Conservation (phyloP, 2,797 vertebrate species). For the Fratercula arctica region DNA sequence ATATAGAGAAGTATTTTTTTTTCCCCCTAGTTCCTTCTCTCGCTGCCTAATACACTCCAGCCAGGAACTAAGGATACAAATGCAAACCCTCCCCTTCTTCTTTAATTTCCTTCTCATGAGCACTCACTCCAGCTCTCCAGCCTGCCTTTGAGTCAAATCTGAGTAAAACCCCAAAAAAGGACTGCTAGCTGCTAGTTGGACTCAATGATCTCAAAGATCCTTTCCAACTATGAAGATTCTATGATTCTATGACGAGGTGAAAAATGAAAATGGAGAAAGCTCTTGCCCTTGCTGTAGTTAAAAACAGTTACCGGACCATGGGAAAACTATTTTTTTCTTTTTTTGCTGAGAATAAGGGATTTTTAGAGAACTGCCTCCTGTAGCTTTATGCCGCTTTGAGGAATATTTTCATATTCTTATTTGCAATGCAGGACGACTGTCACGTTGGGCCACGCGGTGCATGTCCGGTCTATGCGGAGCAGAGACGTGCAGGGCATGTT, state of each 20-base stretch:
- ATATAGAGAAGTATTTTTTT: neutral
- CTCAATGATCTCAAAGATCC: too few relatives aligned
- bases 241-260: neutral
- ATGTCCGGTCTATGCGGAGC: neutral
- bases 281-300: neutral
- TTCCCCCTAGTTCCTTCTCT: neutral
- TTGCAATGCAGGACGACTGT: neutral
- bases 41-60: neutral
- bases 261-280: neutral
- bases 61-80: neutral
- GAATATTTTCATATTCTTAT: neutral
- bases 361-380: fast-evolving
- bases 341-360: neutral
- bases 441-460: neutral
- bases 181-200: neutral
- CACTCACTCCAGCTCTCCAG: neutral
- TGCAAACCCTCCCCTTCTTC: neutral
- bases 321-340: neutral
- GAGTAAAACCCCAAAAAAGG: neutral
- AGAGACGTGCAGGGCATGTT: neutral
- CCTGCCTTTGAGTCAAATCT: neutral
- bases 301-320: neutral
- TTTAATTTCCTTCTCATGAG: neutral
- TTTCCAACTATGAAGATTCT: too few relatives aligned
- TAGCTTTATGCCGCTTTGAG: neutral